Conservation (phyloP, 2,113 vertebrate genomes). For the Paradoxurus hermaphroditus region DNA sequence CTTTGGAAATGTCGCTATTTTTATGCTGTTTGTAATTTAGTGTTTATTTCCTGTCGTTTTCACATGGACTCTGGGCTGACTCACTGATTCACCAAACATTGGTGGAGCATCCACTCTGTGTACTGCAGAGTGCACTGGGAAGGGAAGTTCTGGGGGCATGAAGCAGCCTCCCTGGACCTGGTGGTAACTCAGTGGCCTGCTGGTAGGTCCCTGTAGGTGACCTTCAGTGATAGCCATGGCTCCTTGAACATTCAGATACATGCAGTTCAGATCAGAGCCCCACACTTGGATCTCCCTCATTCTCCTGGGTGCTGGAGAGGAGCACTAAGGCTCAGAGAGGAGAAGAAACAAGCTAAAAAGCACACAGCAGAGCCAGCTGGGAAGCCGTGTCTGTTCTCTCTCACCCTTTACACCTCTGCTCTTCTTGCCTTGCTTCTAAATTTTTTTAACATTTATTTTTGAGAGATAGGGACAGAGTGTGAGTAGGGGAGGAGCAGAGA, state of each 20-base stretch:
- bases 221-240: not conserved
- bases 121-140: not conserved
- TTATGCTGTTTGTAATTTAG: conserved; percentile 75
- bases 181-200: not conserved
- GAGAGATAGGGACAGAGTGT: no score
- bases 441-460: no score
- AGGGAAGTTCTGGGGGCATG: not conserved
- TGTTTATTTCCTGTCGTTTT: conserved; percentile 77
- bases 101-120: conserved; percentile 25
- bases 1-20: conserved; percentile 70
- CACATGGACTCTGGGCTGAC: conserved; percentile 59
- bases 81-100: conserved; percentile 65
- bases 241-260: not conserved
- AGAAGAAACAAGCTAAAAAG: not conserved
- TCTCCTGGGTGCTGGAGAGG: not conserved
- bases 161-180: not conserved
- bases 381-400: not conserved
- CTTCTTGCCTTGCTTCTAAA: not conserved
- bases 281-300: not conserved
- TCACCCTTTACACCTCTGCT: accelerated
- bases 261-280: not conserved
- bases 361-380: not conserved
- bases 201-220: not conserved
- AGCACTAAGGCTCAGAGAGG: not conserved
- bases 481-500: no score